Base-by-base conservation (phyloP, 2,888 invertebrate species). In the Venusia cambrica region DNA sequence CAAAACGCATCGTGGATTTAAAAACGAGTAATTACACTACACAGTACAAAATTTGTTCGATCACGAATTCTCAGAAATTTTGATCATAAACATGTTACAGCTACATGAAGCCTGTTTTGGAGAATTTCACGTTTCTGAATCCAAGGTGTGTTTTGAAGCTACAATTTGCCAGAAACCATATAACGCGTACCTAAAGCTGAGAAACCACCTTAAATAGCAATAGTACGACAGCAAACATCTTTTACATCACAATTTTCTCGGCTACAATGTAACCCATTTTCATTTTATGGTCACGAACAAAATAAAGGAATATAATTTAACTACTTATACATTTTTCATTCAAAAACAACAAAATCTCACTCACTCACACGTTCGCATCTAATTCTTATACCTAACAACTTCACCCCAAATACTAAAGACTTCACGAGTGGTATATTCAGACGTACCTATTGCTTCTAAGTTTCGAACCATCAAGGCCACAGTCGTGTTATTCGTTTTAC, bases 301-400 rank as follows among this genome's bases (percentile, higher is more conserved):
- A 72, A 71, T 70, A 73, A 70, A 72, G 62, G 64, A 69, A 73
- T 75, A 73, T 70, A 72, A 71, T 73, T 73, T 68, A 71, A 65
- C 70, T 75, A n/a, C n/a, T n/a, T n/a, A 72, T 68, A 62, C 62
- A 62, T 54, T 56, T 52, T 62, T 54, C 46, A 35, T 45, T 24
- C 12, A 38, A 56, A 59, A 64, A 59, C 61, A 73, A 71, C 67
- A 73, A 65, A 66, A 59, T 55, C 57, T 64, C 68, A 58, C 57
- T 64, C 62, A 48, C 44, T 51, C 59, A 42, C 10, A 7, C 54
- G 38, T 51, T 51, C 20, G 9, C 13, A 15, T 19, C 52, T 53
- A 36, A 53, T n/a, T 56, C 68, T 68, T 67, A 69, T 38, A 30
- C 25, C 31, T 57, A 64, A 57, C 37, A 56, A 54, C 50, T 44